These are phyloP conservation scores for Cantharis nigra DNA, from an alignment of 2,888 invertebrate genomes.

Conservation along the genomic window DNA sequence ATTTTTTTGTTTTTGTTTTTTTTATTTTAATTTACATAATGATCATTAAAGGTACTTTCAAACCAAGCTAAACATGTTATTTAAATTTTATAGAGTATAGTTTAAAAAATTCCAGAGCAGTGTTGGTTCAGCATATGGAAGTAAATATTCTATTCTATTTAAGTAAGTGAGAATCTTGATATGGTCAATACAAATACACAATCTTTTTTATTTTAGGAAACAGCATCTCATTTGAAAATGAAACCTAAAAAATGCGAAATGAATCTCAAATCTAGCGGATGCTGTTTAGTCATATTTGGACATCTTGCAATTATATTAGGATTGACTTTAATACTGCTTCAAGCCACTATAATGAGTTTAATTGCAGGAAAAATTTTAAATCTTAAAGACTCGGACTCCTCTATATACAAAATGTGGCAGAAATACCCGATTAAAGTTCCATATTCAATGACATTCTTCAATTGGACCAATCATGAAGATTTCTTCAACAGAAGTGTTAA, in stretches of 20 bases:
- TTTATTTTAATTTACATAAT: no score
- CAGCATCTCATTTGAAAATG: neutral
- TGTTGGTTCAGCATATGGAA: no score
- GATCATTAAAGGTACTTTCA: no score
- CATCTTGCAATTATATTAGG: neutral
- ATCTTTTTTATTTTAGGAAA: neutral
- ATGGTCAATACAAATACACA: no score
- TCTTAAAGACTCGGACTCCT: neutral
- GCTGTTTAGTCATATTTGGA: neutral
- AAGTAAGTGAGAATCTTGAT: no score
- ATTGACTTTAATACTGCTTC: neutral
- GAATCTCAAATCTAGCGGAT: neutral
- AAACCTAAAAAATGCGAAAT: neutral
- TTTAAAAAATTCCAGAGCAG: no score
- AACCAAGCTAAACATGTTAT: no score
- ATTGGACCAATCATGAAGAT: conserved; percentile 58
- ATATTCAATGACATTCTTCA: conserved; percentile 46
- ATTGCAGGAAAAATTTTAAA: neutral
- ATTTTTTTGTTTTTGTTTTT: no score
- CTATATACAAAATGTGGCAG: conserved; percentile 1
- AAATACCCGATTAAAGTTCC: neutral
- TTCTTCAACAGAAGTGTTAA: conserved; percentile 60
- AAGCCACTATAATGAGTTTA: neutral
- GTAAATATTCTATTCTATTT: no score
- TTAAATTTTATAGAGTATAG: no score